phyloP scores from a whole-genome alignment of 2,797 vertebrate species.

The Loris lydekkerianus region DNA sequence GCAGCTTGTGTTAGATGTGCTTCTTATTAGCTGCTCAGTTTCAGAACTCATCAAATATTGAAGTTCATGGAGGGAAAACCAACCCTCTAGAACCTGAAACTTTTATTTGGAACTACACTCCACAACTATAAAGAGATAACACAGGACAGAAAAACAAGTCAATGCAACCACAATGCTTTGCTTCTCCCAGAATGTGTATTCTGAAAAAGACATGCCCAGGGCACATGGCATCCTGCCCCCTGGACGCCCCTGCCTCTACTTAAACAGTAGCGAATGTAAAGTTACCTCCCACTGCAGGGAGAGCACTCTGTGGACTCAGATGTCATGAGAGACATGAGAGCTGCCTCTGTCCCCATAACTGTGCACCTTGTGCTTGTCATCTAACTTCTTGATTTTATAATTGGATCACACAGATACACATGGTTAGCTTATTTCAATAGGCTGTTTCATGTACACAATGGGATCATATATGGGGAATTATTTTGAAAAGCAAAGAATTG shows the following conservation, averaged over 20 bases:
- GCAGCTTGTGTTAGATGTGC: background rate
- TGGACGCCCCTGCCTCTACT: background rate
- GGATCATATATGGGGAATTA: background rate
- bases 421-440: background rate
- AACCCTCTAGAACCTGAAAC: slow-evolving; percentile 54
- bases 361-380: background rate
- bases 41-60: slow-evolving; percentile 74
- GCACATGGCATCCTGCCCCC: background rate
- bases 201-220: background rate
- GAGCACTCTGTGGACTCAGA: no score
- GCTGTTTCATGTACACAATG: background rate
- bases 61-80: slow-evolving; percentile 64
- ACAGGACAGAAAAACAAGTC: slow-evolving; percentile 50
- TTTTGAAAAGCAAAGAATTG: slow-evolving; percentile 1
- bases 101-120: slow-evolving; percentile 57
- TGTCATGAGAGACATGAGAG: background rate
- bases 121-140: slow-evolving; percentile 27
- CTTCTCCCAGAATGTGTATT: background rate
- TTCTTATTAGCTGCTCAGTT: slow-evolving; percentile 67
- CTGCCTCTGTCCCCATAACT: background rate
- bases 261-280: background rate
- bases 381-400: background rate
- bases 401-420: background rate
- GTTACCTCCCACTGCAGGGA: background rate
- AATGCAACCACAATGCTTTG: background rate